Conservation (phyloP, 1,140 invertebrate genomes). For the Procambarus virginalis region DNA sequence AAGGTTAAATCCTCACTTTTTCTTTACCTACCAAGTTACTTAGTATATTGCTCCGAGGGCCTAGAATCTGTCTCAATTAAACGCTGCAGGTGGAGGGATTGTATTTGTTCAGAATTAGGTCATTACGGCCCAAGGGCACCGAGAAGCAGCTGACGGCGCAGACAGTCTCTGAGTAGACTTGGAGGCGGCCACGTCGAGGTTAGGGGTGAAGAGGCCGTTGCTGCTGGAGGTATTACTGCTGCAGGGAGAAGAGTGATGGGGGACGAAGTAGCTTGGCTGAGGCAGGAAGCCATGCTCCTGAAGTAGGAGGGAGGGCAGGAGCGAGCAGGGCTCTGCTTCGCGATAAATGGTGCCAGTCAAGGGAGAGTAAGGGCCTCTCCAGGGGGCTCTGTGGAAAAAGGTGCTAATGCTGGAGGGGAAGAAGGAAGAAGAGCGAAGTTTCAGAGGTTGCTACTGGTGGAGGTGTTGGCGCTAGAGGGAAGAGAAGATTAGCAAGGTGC, state of each 20-base stretch:
- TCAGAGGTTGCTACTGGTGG: background rate
- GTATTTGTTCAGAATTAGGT: conserved; percentile 19
- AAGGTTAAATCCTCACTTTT: conserved; percentile 61
- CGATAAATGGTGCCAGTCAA: background rate
- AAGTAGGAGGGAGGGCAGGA: background rate
- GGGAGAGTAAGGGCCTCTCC: background rate
- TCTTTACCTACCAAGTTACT: conserved; percentile 55
- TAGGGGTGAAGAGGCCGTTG: background rate
- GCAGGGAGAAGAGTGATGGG: background rate
- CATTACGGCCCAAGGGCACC: background rate
- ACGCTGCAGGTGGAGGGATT: conserved; percentile 12
- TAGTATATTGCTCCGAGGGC: conserved; percentile 40
- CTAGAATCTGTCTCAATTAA: conserved; percentile 61
- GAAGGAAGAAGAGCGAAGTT: background rate
- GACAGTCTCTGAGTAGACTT: background rate
- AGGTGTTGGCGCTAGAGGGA: background rate
- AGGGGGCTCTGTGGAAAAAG: background rate
- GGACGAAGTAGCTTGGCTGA: background rate
- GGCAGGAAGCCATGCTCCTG: background rate
- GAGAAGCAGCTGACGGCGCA: too few species aligned
- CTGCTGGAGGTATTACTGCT: conserved; percentile 8
- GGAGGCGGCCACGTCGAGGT: background rate
- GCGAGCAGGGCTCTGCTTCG: background rate
- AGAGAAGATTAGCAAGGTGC: background rate
- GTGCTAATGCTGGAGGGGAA: background rate